Conservation (phyloP, 2,797 vertebrate species). For the Pangasius larnaudii region DNA sequence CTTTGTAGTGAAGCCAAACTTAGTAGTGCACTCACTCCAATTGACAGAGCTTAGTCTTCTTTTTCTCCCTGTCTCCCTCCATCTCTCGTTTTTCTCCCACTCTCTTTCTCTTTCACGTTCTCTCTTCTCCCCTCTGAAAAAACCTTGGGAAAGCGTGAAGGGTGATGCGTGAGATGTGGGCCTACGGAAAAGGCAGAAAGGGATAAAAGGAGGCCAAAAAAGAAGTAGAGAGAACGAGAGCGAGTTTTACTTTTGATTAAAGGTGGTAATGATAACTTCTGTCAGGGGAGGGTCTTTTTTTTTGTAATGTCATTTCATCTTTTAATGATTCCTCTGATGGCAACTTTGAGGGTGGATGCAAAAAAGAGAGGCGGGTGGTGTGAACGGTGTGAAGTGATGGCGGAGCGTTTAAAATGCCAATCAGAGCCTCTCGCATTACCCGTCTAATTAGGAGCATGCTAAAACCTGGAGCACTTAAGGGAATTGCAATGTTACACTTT, state of each 20-base stretch:
- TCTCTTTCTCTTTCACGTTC: slow-evolving; percentile 62
- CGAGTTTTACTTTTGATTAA: slow-evolving; percentile 91
- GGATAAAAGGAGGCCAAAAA: slow-evolving; percentile 36
- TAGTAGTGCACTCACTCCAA: slow-evolving; percentile 91
- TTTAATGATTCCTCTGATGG: slow-evolving; percentile 92
- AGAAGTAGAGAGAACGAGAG: slow-evolving; percentile 45
- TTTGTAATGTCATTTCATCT: slow-evolving; percentile 89
- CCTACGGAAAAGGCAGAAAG: slow-evolving; percentile 43
- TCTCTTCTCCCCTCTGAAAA: slow-evolving; percentile 70
- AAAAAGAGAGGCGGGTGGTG: slow-evolving; percentile 77
- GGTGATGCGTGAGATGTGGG: slow-evolving; percentile 52
- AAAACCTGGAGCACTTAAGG: slow-evolving; percentile 88
- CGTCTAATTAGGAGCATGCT: slow-evolving; percentile 90
- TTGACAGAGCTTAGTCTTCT: slow-evolving; percentile 86
- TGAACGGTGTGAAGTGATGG: slow-evolving; percentile 80
- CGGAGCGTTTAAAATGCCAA: slow-evolving; percentile 93
- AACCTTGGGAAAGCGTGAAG: slow-evolving; percentile 77
- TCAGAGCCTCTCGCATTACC: slow-evolving; percentile 87
- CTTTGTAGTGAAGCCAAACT: slow-evolving; percentile 99
- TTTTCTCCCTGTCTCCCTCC: slow-evolving; percentile 60
- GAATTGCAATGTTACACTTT: slow-evolving; percentile 89
- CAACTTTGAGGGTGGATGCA: slow-evolving; percentile 87
- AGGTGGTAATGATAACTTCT: slow-evolving; percentile 88
- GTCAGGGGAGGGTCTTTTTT: slow-evolving; percentile 82
- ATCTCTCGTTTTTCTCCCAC: slow-evolving; percentile 48